phyloP scores from a whole-genome alignment of 2,888 invertebrate genomes.

The Caenorhabditis sp. region DNA sequence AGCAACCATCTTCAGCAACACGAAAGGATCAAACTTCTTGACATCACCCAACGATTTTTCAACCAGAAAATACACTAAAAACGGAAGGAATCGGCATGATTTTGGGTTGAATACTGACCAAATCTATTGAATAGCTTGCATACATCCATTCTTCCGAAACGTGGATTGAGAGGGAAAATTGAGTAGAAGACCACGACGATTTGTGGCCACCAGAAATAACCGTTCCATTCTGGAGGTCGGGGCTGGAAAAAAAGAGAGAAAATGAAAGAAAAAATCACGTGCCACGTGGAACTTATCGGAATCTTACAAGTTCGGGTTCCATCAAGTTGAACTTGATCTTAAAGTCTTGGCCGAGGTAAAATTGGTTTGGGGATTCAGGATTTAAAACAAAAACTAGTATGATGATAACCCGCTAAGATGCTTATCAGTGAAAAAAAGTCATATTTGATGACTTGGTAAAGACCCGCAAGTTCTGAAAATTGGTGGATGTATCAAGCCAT shows the following conservation, averaged over 20 bases:
- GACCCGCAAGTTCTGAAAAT: too few species aligned
- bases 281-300: constrained; percentile 7
- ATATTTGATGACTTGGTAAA: too few species aligned
- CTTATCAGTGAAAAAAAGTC: too few species aligned
- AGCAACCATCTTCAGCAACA: constrained; percentile 21
- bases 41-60: constrained; percentile 30
- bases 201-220: background rate
- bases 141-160: constrained; percentile 27
- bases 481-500: too few species aligned
- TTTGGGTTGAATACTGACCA: too few species aligned
- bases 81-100: too few species aligned
- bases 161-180: background rate
- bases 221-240: background rate
- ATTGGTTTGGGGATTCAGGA: too few species aligned
- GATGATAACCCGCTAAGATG: too few species aligned
- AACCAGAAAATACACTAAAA: constrained; percentile 47
- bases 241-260: background rate
- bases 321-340: too few species aligned
- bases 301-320: too few species aligned
- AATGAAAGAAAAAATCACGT: background rate
- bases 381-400: too few species aligned
- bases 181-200: background rate
- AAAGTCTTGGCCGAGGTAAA: too few species aligned
- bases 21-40: constrained; percentile 28
- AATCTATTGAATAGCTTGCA: constrained; percentile 45